Conservation (phyloP, 2,797 vertebrate species). For the Sebastes paucispinis region DNA sequence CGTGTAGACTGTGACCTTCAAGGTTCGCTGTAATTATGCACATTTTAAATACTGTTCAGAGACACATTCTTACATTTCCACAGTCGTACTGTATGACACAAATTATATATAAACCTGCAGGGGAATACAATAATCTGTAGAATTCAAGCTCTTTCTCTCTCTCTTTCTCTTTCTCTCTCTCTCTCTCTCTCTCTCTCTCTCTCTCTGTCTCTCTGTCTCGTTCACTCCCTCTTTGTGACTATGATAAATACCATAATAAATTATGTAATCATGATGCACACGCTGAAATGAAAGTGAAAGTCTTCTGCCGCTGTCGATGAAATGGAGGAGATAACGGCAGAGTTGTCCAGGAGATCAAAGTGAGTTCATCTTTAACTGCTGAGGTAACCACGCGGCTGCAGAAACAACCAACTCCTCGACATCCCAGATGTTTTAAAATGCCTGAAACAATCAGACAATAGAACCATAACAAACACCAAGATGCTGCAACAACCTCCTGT, state of each 20-base stretch:
- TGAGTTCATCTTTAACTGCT: neutral
- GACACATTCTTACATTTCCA: neutral
- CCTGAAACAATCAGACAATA: no score
- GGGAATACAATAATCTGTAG: neutral
- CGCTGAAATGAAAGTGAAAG: neutral
- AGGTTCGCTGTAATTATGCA: slow-evolving; percentile 29
- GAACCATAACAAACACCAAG: neutral
- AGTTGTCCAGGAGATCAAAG: neutral
- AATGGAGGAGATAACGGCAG: neutral
- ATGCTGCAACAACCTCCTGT: neutral
- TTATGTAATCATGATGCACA: slow-evolving; percentile 17
- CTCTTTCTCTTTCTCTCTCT: neutral
- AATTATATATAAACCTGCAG: neutral
- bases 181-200: neutral
- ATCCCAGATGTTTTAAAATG: neutral
- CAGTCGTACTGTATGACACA: neutral
- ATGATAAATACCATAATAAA: neutral
- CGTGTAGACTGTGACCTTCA: slow-evolving; percentile 26
- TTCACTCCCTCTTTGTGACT: neutral
- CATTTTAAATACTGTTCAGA: slow-evolving; percentile 14
- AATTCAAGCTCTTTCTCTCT: neutral
- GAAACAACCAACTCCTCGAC: neutral
- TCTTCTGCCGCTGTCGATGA: neutral
- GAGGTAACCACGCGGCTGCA: neutral
- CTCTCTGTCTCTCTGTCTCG: neutral